A percentile compares a stretch with the other conserved stretches of the same genome.
phyloP scores from a whole-genome alignment of 2,113 vertebrate genomes.

The Crypturellus undulatus region DNA sequence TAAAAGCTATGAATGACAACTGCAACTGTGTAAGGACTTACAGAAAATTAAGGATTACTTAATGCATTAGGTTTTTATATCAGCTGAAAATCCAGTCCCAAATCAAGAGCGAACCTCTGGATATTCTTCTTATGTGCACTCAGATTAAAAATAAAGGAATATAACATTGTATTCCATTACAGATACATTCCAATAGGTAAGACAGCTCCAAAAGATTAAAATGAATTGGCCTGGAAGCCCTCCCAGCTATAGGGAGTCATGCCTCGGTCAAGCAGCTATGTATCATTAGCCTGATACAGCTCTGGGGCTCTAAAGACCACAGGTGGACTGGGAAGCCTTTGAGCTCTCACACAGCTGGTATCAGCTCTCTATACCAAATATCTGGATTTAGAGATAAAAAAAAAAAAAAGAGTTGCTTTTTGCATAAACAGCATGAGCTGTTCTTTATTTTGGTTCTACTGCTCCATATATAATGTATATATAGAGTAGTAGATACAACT shows the following conservation, averaged over 20 bases:
- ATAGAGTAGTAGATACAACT: no score
- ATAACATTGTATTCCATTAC: not conserved
- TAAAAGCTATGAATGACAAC: not conserved
- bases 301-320: not conserved
- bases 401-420: not conserved
- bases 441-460: not conserved
- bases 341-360: not conserved
- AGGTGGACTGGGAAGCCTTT: not conserved
- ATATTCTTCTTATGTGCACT: not conserved
- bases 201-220: not conserved
- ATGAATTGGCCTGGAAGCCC: not conserved
- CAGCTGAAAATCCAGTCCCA: not conserved
- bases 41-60: not conserved
- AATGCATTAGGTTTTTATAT: not conserved
- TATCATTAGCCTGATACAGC: not conserved
- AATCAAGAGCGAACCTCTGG: not conserved
- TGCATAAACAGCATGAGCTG: not conserved
- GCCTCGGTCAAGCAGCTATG: not conserved
- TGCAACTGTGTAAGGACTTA: not conserved
- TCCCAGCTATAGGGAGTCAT: slow-evolving; percentile 5
- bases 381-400: not conserved
- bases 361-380: not conserved
- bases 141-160: not conserved
- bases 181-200: not conserved
- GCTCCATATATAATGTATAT: not conserved